Percentiles rank a stretch among this genome's conserved stretches.
These are phyloP conservation scores for Psilopsiagon aymara DNA, from an alignment of 2,113 vertebrate species.

Conservation along the genomic window DNA sequence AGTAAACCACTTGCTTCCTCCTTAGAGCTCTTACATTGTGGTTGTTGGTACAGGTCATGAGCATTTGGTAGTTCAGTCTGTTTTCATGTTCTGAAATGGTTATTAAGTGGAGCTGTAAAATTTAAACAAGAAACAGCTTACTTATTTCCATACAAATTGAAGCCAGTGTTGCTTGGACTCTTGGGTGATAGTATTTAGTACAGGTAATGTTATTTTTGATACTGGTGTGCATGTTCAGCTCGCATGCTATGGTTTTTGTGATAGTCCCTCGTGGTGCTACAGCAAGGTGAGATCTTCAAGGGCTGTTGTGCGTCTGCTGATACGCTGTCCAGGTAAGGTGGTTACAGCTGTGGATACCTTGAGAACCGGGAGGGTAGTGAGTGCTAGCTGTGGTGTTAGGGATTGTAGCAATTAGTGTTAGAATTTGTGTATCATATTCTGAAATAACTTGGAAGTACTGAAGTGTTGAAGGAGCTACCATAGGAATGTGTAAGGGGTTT, in stretches of 20 bases:
- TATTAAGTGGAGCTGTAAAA: background rate
- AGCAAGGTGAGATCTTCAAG: background rate
- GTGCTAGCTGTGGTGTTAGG: background rate
- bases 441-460: background rate
- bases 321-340: background rate
- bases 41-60: background rate
- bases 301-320: fast-evolving
- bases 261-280: background rate
- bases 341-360: background rate
- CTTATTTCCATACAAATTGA: background rate
- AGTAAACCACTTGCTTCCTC: background rate
- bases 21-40: background rate
- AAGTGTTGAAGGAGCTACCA: background rate
- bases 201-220: background rate
- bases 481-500: fast-evolving
- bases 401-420: background rate
- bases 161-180: background rate
- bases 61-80: background rate
- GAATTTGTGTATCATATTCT: background rate
- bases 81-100: background rate
- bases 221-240: fast-evolving
- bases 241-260: fast-evolving
- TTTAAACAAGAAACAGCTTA: background rate
- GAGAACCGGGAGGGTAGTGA: fast-evolving
- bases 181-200: background rate